Evolutionary conservation across 2,888 invertebrate genomes (phyloP), one percentile per base, ranked within the genome.

Genomic region (Andricus curvator): DNA sequence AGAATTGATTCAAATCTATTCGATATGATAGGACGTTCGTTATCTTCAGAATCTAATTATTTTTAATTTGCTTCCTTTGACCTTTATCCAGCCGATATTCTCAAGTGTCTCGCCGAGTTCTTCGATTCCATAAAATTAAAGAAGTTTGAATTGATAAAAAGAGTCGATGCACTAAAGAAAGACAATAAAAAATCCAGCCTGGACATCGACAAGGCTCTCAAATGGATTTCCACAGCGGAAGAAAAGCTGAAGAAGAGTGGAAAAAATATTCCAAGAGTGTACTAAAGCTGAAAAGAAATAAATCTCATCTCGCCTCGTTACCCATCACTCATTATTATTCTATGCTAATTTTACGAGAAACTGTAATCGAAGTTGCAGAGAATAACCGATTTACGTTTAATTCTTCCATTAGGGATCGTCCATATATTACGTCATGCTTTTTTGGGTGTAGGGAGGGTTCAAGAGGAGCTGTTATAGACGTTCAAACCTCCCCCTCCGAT

Each of bases 261-360:
- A 51, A 56, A n/a, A 74, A 74, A 74, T 74, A 74, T 74, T 74
- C 15, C n/a, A 74, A 74, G 33, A 56, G 56, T 74, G 74, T 74
- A 15, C 25, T 13, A 74, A 56, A 74, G n/a, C 37, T 5, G 15
- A 15, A 33, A 74, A 60, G 51, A 74, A 74, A 60, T 74, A 74
- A 74, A 60, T 51, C 22, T 37, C 37, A 56, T 20, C 15, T 29
- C 20, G 37, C 1, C 22, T 74, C n/a, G 37, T 37, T 74, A 74
- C 20, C n/a, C 15, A 37, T 22, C 8, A 37, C 74, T 74, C 15
- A 56, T 74, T 74, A 56, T 37, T 60, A 22, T 56, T 56, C 56
- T 56, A 74, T 56, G 33, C 29, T 48, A 56, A 51, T 74, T 56
- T 9, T 70, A 70, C 51, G 13, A 48, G 29, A 11, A 70, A 70